These are phyloP conservation scores for Masnerella sp. DNA, from an alignment of 2,888 invertebrate species.

Conservation along the genomic window DNA sequence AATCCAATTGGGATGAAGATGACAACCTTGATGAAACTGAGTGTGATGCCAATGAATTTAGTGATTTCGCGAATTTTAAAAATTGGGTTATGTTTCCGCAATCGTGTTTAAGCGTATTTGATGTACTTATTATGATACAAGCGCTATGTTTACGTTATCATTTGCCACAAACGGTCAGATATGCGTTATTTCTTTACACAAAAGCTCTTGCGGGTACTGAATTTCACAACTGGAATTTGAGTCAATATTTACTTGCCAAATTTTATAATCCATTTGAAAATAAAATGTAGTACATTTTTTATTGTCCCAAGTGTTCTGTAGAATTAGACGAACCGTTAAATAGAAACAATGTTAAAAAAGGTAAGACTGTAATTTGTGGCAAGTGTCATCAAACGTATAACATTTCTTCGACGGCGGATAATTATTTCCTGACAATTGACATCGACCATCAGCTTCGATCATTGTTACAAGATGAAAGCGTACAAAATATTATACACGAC, in stretches of 20 bases:
- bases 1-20: conserved; percentile 2
- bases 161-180: conserved; percentile 29
- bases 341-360: conserved; percentile 17
- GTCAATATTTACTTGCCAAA: conserved; percentile 18
- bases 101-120: conserved; percentile 28
- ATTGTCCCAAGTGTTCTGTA: conserved; percentile 21
- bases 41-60: conserved; percentile 16
- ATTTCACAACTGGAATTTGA: conserved; percentile 31
- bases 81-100: conserved; percentile 50
- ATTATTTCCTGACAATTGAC: conserved; percentile 26
- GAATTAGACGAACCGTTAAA: conserved; percentile 9
- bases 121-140: conserved; percentile 44
- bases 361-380: neutral
- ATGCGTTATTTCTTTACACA: conserved; percentile 27
- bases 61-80: conserved; percentile 3
- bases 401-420: conserved; percentile 20
- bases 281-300: conserved; percentile 24
- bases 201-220: conserved; percentile 45
- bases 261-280: conserved; percentile 21
- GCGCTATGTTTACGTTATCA: conserved; percentile 35
- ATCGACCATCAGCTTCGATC: conserved; percentile 17
- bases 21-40: conserved; percentile 7
- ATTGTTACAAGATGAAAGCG: conserved; percentile 13
- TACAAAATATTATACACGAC: conserved; percentile 5
- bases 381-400: conserved; percentile 17